phyloP scores from a whole-genome alignment of 1,140 invertebrate species.

The Hyles euphorbiae region DNA sequence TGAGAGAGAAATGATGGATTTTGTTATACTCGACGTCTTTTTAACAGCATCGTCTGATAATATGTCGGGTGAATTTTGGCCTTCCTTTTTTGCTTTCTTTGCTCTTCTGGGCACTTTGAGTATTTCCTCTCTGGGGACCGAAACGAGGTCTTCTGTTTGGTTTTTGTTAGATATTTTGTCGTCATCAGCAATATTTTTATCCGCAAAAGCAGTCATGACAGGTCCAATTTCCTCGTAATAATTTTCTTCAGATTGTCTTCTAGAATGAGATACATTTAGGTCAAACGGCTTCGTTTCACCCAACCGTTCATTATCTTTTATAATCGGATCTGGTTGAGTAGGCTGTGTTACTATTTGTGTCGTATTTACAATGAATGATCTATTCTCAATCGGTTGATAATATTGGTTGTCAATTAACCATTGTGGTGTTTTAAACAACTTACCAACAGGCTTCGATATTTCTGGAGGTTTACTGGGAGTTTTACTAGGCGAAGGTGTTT shows the following conservation, averaged over 20 bases:
- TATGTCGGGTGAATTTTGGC: constrained; percentile 12
- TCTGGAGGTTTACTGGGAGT: constrained; percentile 10
- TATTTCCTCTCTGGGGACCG: constrained; percentile 47
- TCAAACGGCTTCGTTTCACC: constrained; percentile 29
- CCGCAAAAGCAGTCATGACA: constrained; percentile 13
- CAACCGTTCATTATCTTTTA: constrained; percentile 12
- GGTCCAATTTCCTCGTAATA: constrained; percentile 69
- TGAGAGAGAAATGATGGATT: constrained; percentile 56
- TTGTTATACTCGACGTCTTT: constrained; percentile 44
- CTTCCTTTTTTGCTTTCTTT: constrained; percentile 46
- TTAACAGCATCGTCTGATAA: constrained; percentile 16
- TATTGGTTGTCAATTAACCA: constrained; percentile 62
- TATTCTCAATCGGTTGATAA: constrained; percentile 58
- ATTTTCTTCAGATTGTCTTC: constrained; percentile 48
- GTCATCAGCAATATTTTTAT: constrained; percentile 56
- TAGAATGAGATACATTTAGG: constrained; percentile 15
- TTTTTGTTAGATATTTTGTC: constrained; percentile 52
- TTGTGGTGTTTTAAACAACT: constrained; percentile 48
- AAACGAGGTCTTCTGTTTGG: constrained; percentile 37
- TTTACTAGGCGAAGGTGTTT: constrained; percentile 28
- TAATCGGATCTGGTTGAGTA: constrained; percentile 12
- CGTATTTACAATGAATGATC: constrained; percentile 52
- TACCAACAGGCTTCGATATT: constrained; percentile 31
- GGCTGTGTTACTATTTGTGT: constrained; percentile 29
- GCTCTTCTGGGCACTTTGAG: constrained; percentile 56